Evolutionary conservation across 1,140 invertebrate species (phyloP).

Genomic region (Tribolium castaneum): DNA sequence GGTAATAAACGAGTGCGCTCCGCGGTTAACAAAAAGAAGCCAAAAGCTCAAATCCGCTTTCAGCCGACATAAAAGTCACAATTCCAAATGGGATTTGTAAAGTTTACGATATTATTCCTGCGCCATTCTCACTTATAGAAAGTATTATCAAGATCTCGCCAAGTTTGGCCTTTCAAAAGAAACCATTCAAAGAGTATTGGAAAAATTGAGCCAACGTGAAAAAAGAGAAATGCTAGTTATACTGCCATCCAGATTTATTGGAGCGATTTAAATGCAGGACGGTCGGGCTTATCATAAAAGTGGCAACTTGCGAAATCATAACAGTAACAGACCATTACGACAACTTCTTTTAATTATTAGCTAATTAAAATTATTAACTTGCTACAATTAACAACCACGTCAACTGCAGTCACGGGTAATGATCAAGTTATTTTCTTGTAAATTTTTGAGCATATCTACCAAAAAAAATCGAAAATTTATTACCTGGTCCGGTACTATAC

Average conservation of each 20-base stretch:
- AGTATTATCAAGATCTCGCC: constrained; percentile 62
- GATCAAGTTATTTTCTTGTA: too few relatives aligned
- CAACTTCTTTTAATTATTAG: background rate
- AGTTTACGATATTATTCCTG: constrained; percentile 65
- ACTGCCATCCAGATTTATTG: constrained; percentile 53
- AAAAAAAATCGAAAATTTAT: too few relatives aligned
- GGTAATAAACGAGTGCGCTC: constrained; percentile 26
- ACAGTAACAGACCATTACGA: background rate
- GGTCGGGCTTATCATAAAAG: background rate
- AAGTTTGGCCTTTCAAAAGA: constrained; percentile 61
- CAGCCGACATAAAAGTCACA: constrained; percentile 64
- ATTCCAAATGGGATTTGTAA: constrained; percentile 65
- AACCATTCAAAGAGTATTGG: constrained; percentile 60
- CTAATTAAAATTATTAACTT: background rate
- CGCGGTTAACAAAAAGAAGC: constrained; percentile 57
- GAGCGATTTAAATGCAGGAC: constrained; percentile 41
- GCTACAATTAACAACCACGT: too few relatives aligned
- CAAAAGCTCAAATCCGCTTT: constrained; percentile 61
- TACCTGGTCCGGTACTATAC: too few relatives aligned
- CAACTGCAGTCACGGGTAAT: too few relatives aligned
- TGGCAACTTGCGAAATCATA: constrained; percentile 7
- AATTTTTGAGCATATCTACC: too few relatives aligned
- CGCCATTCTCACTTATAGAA: constrained; percentile 64
- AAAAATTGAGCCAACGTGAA: constrained; percentile 57
- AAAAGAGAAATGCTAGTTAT: constrained; percentile 53